These are phyloP conservation scores for Dreissena polymorpha DNA, from an alignment of 1,140 invertebrate genomes.

Conservation along the genomic window DNA sequence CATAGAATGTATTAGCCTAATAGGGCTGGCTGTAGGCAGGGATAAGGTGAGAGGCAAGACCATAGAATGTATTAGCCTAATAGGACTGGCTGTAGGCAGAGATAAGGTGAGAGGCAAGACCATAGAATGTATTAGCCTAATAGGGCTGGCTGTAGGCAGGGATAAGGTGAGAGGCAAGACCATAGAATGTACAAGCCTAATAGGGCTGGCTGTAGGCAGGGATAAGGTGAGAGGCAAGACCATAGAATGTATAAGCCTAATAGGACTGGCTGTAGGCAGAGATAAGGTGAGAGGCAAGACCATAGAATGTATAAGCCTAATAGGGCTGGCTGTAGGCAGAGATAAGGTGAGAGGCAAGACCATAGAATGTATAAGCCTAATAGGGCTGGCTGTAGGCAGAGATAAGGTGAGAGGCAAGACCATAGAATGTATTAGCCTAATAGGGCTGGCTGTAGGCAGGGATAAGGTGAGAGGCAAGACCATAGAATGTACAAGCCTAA, in stretches of 20 bases:
- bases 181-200: slow-evolving; percentile 99
- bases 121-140: slow-evolving; percentile 99
- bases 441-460: slow-evolving; percentile 98
- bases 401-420: slow-evolving; percentile 97
- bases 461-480: slow-evolving; percentile 97
- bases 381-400: slow-evolving; percentile 98
- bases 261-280: slow-evolving; percentile 98
- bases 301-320: slow-evolving; percentile 99
- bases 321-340: slow-evolving; percentile 98
- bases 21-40: slow-evolving; percentile 98
- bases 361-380: slow-evolving; percentile 99
- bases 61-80: slow-evolving; percentile 99
- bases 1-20: slow-evolving; percentile 99
- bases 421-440: slow-evolving; percentile 99
- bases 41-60: slow-evolving; percentile 97
- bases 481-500: slow-evolving; percentile 99
- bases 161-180: slow-evolving; percentile 97
- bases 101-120: slow-evolving; percentile 97
- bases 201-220: slow-evolving; percentile 98
- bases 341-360: slow-evolving; percentile 97
- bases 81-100: slow-evolving; percentile 98
- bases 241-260: slow-evolving; percentile 99
- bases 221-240: slow-evolving; percentile 97
- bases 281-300: slow-evolving; percentile 97
- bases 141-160: slow-evolving; percentile 98